Evolutionary conservation across 2,113 vertebrate genomes (phyloP).

Genomic region (Entelurus aequoreus): DNA sequence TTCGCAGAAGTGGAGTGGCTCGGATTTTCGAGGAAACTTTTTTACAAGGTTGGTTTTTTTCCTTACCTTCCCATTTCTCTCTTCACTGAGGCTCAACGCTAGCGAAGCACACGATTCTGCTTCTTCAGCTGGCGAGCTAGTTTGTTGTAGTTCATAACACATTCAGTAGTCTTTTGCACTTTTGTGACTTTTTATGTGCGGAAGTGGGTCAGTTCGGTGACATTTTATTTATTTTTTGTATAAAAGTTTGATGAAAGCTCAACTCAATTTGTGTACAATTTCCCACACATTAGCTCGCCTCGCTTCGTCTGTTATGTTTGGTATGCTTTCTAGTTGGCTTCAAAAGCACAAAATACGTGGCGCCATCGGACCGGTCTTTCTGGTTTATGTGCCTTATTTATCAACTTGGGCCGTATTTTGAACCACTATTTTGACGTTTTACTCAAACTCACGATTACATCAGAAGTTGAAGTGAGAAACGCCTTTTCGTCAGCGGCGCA

Average conservation of each 20-base stretch:
- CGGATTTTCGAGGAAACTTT: conserved; percentile 97
- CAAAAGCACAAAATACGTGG: conserved; percentile 5
- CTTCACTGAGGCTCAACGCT: background rate
- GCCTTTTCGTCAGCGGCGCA: no score
- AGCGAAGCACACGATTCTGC: background rate
- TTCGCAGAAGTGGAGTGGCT: conserved; percentile 96
- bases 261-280: no score
- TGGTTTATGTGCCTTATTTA: conserved; percentile 15
- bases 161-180: no score
- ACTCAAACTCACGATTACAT: no score
- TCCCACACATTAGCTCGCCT: background rate
- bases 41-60: conserved; percentile 87
- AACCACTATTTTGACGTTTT: background rate
- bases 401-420: background rate
- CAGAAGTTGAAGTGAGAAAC: no score
- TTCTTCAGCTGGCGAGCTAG: background rate
- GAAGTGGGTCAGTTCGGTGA: background rate
- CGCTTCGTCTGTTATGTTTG: background rate
- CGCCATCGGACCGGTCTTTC: conserved; percentile 32
- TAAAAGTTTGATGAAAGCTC: no score
- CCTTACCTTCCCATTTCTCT: conserved; percentile 25
- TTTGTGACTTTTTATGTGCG: background rate
- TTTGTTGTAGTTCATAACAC: background rate
- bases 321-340: background rate
- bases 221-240: background rate